These are phyloP conservation scores for Serrognathus titanus DNA, from an alignment of 2,888 invertebrate species.

Conservation along the genomic window DNA sequence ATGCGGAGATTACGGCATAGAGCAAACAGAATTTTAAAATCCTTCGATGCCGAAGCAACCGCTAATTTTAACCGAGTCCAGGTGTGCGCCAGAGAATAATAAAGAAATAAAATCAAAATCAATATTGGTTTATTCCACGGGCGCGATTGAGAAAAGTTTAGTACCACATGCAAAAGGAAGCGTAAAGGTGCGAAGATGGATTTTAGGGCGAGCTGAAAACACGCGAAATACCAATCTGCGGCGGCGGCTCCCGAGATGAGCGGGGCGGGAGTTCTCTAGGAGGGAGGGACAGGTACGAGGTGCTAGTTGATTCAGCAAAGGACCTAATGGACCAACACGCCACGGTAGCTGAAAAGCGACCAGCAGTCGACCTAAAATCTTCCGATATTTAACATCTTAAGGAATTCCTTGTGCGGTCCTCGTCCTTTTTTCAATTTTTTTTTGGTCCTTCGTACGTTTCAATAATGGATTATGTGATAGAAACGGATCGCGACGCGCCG, in stretches of 20 bases:
- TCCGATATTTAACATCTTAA: slow-evolving; percentile 28
- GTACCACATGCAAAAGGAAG: slow-evolving; percentile 34
- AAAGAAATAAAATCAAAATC: too few relatives aligned
- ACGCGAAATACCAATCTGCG: slow-evolving; percentile 50
- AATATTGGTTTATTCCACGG: not conserved
- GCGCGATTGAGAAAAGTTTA: slow-evolving; percentile 24
- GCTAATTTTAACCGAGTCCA: not conserved
- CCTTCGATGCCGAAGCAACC: not conserved
- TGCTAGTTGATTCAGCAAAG: slow-evolving; percentile 44
- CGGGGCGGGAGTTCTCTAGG: slow-evolving; percentile 13
- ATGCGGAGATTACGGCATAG: too few relatives aligned
- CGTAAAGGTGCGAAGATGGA: slow-evolving; percentile 47
- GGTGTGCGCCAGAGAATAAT: not conserved
- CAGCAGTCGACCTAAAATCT: slow-evolving; percentile 28
- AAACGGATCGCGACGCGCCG: slow-evolving; percentile 13
- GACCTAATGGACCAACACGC: slow-evolving; percentile 41
- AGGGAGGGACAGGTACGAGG: slow-evolving; percentile 26
- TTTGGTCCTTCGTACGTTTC: slow-evolving; percentile 2
- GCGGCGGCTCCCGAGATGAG: slow-evolving; percentile 39
- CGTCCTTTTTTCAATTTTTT: too few relatives aligned
- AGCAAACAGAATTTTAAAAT: too few relatives aligned
- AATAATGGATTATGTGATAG: slow-evolving; percentile 16
- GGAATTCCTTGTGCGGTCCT: too few relatives aligned
- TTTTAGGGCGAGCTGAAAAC: slow-evolving; percentile 43
- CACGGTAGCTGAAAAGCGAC: slow-evolving; percentile 30